phyloP scores from a whole-genome alignment of 2,888 invertebrate genomes.

The Pachymerium ferrugineum region DNA sequence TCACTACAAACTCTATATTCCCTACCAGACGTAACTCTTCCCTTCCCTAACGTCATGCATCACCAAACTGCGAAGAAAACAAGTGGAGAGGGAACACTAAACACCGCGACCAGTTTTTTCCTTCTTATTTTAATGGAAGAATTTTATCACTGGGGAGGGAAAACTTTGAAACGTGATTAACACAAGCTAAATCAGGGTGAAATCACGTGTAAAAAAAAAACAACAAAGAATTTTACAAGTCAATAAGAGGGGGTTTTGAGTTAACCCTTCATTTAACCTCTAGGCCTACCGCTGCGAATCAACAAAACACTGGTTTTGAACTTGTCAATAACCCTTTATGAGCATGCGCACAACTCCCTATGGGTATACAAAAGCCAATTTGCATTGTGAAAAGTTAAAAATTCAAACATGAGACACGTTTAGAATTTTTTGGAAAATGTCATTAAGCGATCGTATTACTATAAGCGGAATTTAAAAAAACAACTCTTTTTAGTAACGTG shows the following conservation, averaged over 20 bases:
- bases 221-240: too few relatives aligned
- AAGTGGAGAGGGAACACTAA: not conserved
- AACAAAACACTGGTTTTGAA: too few relatives aligned
- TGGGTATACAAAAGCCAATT: conserved; percentile 14
- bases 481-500: not conserved
- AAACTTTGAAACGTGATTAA: too few relatives aligned
- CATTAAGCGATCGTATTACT: too few relatives aligned
- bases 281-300: too few relatives aligned
- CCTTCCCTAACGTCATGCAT: not conserved
- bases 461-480: not conserved
- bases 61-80: not conserved
- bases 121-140: not conserved
- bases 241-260: too few relatives aligned
- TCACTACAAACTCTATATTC: too few relatives aligned
- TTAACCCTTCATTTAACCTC: too few relatives aligned
- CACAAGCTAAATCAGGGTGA: too few relatives aligned
- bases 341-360: not conserved
- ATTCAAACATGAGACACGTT: not conserved
- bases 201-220: too few relatives aligned
- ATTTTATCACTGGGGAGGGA: not conserved
- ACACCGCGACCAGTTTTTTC: not conserved
- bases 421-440: too few relatives aligned
- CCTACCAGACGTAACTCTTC: not conserved
- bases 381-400: not conserved
- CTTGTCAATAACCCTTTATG: not conserved